A percentile compares a stretch with the other conserved stretches of the same genome.
These are phyloP conservation scores for Mungos mungo DNA, from an alignment of 2,113 vertebrate genomes.

Conservation along the genomic window DNA sequence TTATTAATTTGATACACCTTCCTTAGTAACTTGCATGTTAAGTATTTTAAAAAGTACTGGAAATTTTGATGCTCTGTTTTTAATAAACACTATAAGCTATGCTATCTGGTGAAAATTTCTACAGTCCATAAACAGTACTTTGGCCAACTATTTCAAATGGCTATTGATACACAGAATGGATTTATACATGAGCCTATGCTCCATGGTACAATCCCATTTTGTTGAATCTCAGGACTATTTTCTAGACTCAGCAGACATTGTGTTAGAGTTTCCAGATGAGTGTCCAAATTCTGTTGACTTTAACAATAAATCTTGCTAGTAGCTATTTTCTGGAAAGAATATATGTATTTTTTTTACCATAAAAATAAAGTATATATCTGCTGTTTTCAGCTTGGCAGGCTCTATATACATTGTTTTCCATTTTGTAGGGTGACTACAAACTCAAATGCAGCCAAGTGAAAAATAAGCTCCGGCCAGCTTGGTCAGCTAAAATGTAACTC, in stretches of 20 bases:
- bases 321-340: conserved; percentile 37
- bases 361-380: neutral
- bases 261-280: conserved; percentile 50
- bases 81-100: neutral
- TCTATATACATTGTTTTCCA: neutral
- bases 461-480: neutral
- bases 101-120: neutral
- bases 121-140: neutral
- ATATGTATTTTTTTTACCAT: neutral
- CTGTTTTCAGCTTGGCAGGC: conserved; percentile 43
- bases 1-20: neutral
- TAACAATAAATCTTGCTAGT: conserved; percentile 58
- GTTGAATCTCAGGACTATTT: neutral
- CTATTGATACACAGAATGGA: neutral
- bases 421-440: neutral
- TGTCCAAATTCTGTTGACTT: conserved; percentile 59
- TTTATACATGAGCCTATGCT: neutral
- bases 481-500: neutral
- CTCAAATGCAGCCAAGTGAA: neutral
- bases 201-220: neutral
- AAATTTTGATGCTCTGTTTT: neutral
- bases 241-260: conserved; percentile 31
- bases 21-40: neutral
- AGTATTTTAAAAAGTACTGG: neutral
- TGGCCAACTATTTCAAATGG: neutral